Conservation (phyloP, 2,888 invertebrate species). For the Barypeithes pellucidus region DNA sequence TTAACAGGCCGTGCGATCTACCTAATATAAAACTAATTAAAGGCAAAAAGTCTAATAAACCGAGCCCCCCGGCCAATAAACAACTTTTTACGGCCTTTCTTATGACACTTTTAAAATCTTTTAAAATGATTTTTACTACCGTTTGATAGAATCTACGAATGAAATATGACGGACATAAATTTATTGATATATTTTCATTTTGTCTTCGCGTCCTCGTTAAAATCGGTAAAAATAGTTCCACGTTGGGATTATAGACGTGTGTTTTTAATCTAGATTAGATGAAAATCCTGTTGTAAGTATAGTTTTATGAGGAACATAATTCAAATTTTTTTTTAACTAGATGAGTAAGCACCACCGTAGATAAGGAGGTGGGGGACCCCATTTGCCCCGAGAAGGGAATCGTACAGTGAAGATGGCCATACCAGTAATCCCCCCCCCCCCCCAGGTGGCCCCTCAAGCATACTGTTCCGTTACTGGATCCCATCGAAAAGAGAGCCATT, state of each 20-base stretch:
- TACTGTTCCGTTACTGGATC: too few species aligned
- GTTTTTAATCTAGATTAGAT: slow-evolving; percentile 21
- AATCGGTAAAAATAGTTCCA: slow-evolving; percentile 30
- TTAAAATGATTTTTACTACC: slow-evolving; percentile 52
- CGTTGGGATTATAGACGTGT: background rate
- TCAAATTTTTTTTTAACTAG: too few species aligned
- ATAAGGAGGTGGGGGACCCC: too few species aligned
- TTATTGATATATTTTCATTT: slow-evolving; percentile 42
- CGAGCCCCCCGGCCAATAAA: slow-evolving; percentile 48
- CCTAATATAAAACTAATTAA: slow-evolving; percentile 46
- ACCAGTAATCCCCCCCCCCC: too few species aligned
- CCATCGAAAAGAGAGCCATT: too few species aligned
- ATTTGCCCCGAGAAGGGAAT: too few species aligned
- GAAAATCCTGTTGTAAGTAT: background rate
- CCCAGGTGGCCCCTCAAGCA: too few species aligned
- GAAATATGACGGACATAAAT: slow-evolving; percentile 46
- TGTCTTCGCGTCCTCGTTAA: slow-evolving; percentile 25
- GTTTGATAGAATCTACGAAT: slow-evolving; percentile 51
- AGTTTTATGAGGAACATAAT: background rate
- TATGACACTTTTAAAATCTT: slow-evolving; percentile 52
- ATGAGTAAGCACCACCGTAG: too few species aligned
- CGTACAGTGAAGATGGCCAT: too few species aligned
- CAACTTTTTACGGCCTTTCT: slow-evolving; percentile 51
- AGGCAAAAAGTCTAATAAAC: slow-evolving; percentile 47
- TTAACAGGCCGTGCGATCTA: slow-evolving; percentile 37